Base-by-base conservation (phyloP, 2,797 vertebrate genomes). In the Etheostoma nigrum region DNA sequence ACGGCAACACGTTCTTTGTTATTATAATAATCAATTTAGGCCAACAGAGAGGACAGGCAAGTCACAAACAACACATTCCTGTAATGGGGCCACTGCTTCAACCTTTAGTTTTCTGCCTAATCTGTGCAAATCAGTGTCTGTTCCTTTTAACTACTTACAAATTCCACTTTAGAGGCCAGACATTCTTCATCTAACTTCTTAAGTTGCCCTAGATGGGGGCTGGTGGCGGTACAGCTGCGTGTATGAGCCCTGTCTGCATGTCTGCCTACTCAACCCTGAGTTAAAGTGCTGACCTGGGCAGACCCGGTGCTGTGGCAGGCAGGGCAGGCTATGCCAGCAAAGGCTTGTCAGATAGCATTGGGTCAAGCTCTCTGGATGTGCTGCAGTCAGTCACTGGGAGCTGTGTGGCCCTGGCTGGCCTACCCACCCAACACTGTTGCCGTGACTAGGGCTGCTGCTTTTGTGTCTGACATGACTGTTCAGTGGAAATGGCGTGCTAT, bases 221-320 rank as follows among this genome's bases (percentile, higher is more conserved):
- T 78, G 75, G 67, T 82, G 74, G 76, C 55, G 33, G 58, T 82
- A 67, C 69, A 81, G 88, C 76, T 81, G 77, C 51, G 36, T 75
- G 70, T 67, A 74, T 69, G 58, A 81, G 69, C 61, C 70, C 74
- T 66, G 75, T 79, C 82, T 86, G 81, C 74, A 78, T 82, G 86
- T 85, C 83, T 84, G 92, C 84, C 74, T 88, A 86, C 84, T 88
- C 78, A 82, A 90, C 87, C 88, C 77, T 90, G 90, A 84, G 82
- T 72, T 87, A 88, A 93, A 93, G 61, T 90, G 91, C 91, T 94
- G 94, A 93, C 91, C 88, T 81, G 81, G 78, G 82, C 88, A 90
- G 84, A 72, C 77, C 85, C 61, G 1, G 69, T 67, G 79, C 76
- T 78, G 76, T 61, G 71, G 76, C 45, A 8, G 59, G 63, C 79